Conservation (phyloP, 2,113 vertebrate species). For the Clarias magur region DNA sequence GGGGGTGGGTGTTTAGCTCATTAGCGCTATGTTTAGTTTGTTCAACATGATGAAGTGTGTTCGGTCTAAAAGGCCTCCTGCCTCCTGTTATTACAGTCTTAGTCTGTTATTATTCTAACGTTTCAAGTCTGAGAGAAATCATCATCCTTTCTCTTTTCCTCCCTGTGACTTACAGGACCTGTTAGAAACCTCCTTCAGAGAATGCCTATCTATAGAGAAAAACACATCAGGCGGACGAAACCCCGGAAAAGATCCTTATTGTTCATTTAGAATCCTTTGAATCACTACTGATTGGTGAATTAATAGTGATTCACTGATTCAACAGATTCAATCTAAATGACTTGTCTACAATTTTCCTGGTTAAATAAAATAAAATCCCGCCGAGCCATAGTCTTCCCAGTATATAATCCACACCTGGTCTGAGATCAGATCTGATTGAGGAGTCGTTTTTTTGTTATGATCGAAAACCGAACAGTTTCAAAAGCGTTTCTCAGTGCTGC, state of each 20-base stretch:
- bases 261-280: neutral
- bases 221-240: neutral
- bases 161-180: neutral
- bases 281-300: neutral
- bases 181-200: neutral
- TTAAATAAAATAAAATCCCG: neutral
- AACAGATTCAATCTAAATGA: neutral
- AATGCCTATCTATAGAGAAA: neutral
- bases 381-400: conserved; percentile 12
- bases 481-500: conserved; percentile 36
- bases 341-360: neutral
- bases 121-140: conserved; percentile 40
- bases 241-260: neutral
- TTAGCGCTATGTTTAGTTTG: conserved; percentile 54
- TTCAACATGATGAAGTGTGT: conserved; percentile 42
- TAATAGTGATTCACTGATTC: neutral
- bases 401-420: conserved; percentile 40
- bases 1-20: conserved; percentile 9
- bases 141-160: neutral
- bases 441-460: neutral
- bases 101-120: conserved; percentile 55
- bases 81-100: conserved; percentile 56
- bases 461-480: neutral
- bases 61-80: conserved; percentile 43
- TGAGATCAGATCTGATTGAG: neutral